Evolutionary conservation across 2,797 vertebrate genomes (phyloP).

Genomic region (Chiloscyllium punctatum): DNA sequence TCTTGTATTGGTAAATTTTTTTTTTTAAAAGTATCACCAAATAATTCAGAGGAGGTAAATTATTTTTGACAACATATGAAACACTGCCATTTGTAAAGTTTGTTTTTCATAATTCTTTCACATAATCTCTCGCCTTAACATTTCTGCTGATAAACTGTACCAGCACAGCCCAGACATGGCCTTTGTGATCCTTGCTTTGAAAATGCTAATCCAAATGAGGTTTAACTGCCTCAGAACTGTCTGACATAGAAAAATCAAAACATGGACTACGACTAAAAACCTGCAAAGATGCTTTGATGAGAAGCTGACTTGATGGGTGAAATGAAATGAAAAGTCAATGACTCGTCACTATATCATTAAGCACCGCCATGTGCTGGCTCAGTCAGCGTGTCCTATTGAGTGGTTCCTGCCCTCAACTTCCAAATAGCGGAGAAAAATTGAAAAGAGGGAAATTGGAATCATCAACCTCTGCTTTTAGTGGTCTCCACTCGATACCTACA

Average conservation of each 20-base stretch:
- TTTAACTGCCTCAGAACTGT: background rate
- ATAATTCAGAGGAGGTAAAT: background rate
- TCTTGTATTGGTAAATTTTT: too few relatives aligned
- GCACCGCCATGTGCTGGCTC: constrained; percentile 19
- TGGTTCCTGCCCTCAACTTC: constrained; percentile 25
- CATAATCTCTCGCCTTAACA: background rate
- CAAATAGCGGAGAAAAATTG: constrained; percentile 33
- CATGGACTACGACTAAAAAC: constrained; percentile 8
- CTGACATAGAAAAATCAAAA: constrained; percentile 1
- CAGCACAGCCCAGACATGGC: background rate
- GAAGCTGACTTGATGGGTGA: constrained; percentile 12
- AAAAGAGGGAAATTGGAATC: constrained; percentile 31
- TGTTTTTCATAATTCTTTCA: constrained; percentile 17
- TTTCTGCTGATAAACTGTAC: constrained; percentile 20
- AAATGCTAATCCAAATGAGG: constrained; percentile 31
- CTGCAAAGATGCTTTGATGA: constrained; percentile 10
- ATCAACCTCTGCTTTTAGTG: constrained; percentile 19
- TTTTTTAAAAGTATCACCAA: background rate
- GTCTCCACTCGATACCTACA: constrained; percentile 23
- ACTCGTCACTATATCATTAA: constrained; percentile 31
- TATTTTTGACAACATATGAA: background rate
- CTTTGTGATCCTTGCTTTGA: constrained; percentile 28
- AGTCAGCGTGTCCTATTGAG: constrained; percentile 18
- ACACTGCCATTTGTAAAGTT: background rate
- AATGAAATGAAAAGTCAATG: constrained; percentile 29